These are phyloP conservation scores for Microcaecilia unicolor DNA, from an alignment of 2,797 vertebrate genomes.

Conservation along the genomic window DNA sequence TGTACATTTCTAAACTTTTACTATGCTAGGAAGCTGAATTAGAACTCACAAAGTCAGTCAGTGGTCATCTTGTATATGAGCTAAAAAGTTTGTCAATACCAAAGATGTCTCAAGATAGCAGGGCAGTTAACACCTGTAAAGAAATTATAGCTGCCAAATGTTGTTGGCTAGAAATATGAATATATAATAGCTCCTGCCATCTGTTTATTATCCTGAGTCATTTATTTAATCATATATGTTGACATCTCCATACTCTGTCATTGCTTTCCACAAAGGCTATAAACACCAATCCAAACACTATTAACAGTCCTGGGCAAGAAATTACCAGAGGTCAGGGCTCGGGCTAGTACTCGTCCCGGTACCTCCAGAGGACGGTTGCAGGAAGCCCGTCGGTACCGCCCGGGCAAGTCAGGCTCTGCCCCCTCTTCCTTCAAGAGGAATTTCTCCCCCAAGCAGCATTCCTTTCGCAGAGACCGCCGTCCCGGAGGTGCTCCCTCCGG, in stretches of 20 bases:
- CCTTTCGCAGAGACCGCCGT: no score
- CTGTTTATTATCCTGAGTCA: slow-evolving; percentile 63
- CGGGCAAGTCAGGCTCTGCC: no score
- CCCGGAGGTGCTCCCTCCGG: no score
- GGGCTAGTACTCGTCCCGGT: no score
- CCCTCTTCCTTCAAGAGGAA: no score
- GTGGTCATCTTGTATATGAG: no score
- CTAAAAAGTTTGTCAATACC: slow-evolving; percentile 27
- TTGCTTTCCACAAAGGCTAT: slow-evolving; percentile 30
- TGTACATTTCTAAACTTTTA: slow-evolving; percentile 14
- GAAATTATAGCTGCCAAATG: slow-evolving; percentile 66
- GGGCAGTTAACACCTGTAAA: slow-evolving; percentile 63
- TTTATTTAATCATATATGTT: slow-evolving; percentile 54
- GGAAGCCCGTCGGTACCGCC: no score
- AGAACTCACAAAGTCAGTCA: slow-evolving; percentile 38
- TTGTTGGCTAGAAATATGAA: slow-evolving; percentile 57
- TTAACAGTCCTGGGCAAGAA: no score
- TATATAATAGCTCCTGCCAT: slow-evolving; percentile 57
- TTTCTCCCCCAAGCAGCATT: no score
- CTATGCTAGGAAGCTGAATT: slow-evolving; percentile 19
- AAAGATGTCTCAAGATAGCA: slow-evolving; percentile 38
- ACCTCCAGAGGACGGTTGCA: no score
- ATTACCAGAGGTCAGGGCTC: no score
- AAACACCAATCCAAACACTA: slow-evolving; percentile 9
- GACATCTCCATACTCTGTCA: slow-evolving; percentile 41